phyloP scores from a whole-genome alignment of 2,888 invertebrate species.

The Amblyjoppa fuscipennis region DNA sequence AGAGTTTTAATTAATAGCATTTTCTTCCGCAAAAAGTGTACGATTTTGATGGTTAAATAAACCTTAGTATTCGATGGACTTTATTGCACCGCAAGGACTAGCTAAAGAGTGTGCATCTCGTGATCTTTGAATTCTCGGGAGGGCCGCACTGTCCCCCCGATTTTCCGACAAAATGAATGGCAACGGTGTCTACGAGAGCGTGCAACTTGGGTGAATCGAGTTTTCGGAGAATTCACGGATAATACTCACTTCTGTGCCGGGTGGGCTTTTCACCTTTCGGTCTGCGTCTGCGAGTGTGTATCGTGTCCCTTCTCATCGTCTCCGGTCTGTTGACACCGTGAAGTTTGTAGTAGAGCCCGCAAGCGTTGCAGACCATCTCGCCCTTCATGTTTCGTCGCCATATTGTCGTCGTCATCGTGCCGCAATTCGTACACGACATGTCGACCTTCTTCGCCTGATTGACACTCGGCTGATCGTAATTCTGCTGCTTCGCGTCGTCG shows the following conservation, averaged over 20 bases:
- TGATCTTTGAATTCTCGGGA: no score
- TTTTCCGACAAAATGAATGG: no score
- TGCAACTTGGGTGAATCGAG: background rate
- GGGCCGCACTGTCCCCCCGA: no score
- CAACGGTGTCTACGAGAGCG: no score
- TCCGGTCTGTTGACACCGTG: conserved; percentile 97
- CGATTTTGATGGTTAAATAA: no score
- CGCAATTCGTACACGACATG: conserved; percentile 97
- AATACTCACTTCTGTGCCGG: conserved; percentile 82
- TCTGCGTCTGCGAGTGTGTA: conserved; percentile 96
- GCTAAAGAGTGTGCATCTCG: no score
- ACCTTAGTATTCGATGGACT: no score
- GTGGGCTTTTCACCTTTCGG: conserved; percentile 89
- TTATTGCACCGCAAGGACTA: no score
- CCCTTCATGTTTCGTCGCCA: conserved; percentile 98
- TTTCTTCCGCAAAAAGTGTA: no score
- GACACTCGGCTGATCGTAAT: conserved; percentile 80
- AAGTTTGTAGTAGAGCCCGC: conserved; percentile 98
- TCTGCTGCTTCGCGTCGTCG: conserved; percentile 75
- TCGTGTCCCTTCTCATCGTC: conserved; percentile 98
- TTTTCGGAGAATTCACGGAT: background rate
- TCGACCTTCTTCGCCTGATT: conserved; percentile 88
- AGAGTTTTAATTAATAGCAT: no score
- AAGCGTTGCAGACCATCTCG: conserved; percentile 99
- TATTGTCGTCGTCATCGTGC: conserved; percentile 98